Percentiles rank a stretch among this genome's conserved stretches.
Conservation (phyloP, 2,888 invertebrate genomes). For the Coenonympha arcania region DNA sequence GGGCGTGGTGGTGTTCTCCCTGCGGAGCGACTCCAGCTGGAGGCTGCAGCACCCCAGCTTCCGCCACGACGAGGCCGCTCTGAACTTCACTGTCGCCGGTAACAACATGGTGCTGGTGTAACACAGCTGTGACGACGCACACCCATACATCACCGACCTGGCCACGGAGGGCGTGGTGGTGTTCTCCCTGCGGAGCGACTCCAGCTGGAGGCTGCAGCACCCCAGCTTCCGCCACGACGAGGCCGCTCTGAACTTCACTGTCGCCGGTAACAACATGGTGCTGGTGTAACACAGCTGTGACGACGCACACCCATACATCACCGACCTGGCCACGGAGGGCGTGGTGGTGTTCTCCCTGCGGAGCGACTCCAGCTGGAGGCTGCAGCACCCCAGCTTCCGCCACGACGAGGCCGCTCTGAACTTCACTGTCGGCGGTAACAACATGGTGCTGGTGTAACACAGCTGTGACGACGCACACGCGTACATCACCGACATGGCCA, state of each 20-base stretch:
- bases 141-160: conserved; percentile 82
- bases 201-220: conserved; percentile 77
- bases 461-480: conserved; percentile 79
- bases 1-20: conserved; percentile 76
- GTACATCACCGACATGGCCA: conserved; percentile 80
- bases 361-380: conserved; percentile 77
- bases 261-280: conserved; percentile 77
- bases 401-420: conserved; percentile 76
- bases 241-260: conserved; percentile 75
- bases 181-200: conserved; percentile 72
- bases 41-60: conserved; percentile 73
- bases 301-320: conserved; percentile 81
- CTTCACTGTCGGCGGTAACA: conserved; percentile 76
- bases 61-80: conserved; percentile 72
- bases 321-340: conserved; percentile 77
- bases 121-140: conserved; percentile 77
- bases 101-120: too few relatives aligned
- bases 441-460: too few relatives aligned
- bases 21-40: conserved; percentile 77
- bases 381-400: conserved; percentile 71
- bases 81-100: conserved; percentile 79
- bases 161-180: conserved; percentile 76
- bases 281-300: conserved; percentile 76
- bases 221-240: conserved; percentile 77
- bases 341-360: conserved; percentile 75